Evolutionary conservation across 2,888 invertebrate genomes (phyloP).

Genomic region (Lepidonotus clava): DNA sequence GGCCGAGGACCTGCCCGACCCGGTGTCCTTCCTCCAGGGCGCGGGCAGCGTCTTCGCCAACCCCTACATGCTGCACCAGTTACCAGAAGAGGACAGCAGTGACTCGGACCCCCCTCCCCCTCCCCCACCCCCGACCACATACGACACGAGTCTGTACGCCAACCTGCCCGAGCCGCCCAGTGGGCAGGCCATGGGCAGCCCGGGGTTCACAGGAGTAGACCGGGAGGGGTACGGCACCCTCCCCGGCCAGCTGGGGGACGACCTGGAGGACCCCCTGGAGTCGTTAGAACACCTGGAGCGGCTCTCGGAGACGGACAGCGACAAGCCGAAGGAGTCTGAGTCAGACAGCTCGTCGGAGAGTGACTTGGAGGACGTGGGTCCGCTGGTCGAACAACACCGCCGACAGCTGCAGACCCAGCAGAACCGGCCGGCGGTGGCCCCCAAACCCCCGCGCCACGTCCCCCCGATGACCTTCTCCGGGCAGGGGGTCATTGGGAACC

Average conservation of each 20-base stretch:
- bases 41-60: conserved; percentile 23
- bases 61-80: conserved; percentile 29
- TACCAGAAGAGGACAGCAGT: conserved; percentile 40
- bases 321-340: conserved; percentile 25
- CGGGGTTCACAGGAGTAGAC: not conserved
- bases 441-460: conserved; percentile 4
- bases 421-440: not conserved
- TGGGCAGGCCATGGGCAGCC: too few relatives aligned
- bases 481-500: conserved; percentile 12
- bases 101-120: conserved; percentile 34
- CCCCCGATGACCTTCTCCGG: not conserved
- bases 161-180: conserved; percentile 32
- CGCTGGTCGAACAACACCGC: not conserved
- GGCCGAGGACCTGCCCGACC: conserved; percentile 52
- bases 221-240: not conserved
- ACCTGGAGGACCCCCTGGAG: conserved; percentile 39
- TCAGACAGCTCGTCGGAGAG: conserved; percentile 44
- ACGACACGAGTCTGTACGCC: conserved; percentile 35
- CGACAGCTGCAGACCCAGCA: not conserved
- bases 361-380: conserved; percentile 48
- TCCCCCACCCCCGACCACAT: conserved; percentile 46
- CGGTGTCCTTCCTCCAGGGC: conserved; percentile 3
- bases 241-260: not conserved
- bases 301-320: not conserved
- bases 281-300: conserved; percentile 35